Evolutionary conservation across 2,888 invertebrate species (phyloP).

Genomic region (Agriopis leucophaearia): DNA sequence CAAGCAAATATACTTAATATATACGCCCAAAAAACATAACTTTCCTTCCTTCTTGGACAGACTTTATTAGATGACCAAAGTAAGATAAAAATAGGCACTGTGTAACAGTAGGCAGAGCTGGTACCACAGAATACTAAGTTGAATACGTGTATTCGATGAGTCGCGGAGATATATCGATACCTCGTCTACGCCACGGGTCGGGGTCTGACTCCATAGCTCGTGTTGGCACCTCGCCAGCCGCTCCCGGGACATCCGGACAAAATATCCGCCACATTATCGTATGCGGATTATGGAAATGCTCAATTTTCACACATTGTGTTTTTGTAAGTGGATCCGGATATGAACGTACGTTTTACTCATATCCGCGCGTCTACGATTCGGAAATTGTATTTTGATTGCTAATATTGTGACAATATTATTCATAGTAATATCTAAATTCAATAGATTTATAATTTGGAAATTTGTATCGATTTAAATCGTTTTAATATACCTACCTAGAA

Average conservation of each 20-base stretch:
- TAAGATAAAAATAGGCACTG: no score
- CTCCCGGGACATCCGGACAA: slow-evolving; percentile 36
- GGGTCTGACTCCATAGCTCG: neutral
- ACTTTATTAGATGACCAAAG: no score
- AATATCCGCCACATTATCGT: slow-evolving; percentile 36
- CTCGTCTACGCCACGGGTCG: slow-evolving; percentile 15
- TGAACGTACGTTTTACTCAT: slow-evolving; percentile 1
- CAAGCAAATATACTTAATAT: no score
- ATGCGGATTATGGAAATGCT: slow-evolving; percentile 32
- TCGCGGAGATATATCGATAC: neutral
- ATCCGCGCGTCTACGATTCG: neutral
- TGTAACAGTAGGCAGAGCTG: no score
- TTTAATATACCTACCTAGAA: no score
- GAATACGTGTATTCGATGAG: neutral
- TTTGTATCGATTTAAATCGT: no score
- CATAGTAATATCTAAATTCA: neutral
- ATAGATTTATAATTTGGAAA: no score
- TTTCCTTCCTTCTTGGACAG: no score
- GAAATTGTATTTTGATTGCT: slow-evolving; percentile 4
- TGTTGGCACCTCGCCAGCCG: slow-evolving; percentile 30
- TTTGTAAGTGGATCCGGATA: slow-evolving; percentile 23
- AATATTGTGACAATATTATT: neutral
- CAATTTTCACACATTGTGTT: slow-evolving; percentile 31
- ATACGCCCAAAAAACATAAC: no score
- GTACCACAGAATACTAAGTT: neutral